Percentiles rank a stretch among this genome's conserved stretches.
Evolutionary conservation across 35 echinoderm and acorn worm species (phyloP).

Genomic region (Anneissia japonica): DNA sequence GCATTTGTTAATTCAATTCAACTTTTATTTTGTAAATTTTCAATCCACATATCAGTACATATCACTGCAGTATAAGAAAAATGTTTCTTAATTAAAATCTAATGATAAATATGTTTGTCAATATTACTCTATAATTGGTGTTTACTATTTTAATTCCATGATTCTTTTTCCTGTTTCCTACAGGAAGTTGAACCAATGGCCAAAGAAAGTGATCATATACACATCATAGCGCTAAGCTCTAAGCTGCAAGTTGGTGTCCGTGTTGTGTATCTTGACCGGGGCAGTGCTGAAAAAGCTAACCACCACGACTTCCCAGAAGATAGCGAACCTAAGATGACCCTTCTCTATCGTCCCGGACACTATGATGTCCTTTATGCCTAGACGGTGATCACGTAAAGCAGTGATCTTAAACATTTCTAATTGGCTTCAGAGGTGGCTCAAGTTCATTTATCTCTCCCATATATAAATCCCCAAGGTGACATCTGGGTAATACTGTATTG

Average conservation of each 20-base stretch:
- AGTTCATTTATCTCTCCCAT: no score
- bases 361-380: conserved; percentile 85
- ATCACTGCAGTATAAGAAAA: not conserved
- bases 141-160: not conserved
- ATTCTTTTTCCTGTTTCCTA: not conserved
- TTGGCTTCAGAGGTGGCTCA: no score
- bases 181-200: conserved; percentile 99
- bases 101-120: not conserved
- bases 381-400: no score
- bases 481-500: no score
- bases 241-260: conserved; percentile 71
- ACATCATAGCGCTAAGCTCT: conserved; percentile 88
- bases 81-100: not conserved
- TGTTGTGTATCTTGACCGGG: conserved; percentile 79
- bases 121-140: no score
- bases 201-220: conserved; percentile 98
- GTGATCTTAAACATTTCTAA: no score
- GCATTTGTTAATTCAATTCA: no score
- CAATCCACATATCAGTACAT: no score
- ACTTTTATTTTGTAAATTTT: not conserved
- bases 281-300: conserved; percentile 67
- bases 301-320: conserved; percentile 95
- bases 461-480: no score
- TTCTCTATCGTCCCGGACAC: conserved; percentile 95
- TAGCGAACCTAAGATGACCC: conserved; percentile 52